Evolutionary conservation across 2,113 vertebrate species (phyloP).

Genomic region (Zosterops pallidus): DNA sequence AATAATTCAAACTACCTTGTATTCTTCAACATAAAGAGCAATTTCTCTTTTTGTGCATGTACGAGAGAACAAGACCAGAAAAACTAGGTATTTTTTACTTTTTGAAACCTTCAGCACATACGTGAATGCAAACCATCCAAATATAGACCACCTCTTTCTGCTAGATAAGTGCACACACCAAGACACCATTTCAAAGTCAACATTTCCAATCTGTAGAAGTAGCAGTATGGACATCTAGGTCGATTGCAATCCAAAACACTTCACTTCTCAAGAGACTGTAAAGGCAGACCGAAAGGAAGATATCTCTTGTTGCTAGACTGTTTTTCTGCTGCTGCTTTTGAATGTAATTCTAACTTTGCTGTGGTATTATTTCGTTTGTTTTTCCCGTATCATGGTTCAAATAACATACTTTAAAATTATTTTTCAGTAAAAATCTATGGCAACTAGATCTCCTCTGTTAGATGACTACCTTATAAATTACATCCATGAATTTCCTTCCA

Average conservation of each 20-base stretch:
- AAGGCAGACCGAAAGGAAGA: neutral
- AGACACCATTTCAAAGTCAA: neutral
- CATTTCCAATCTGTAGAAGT: neutral
- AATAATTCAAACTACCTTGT: neutral
- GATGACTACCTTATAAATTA: slow-evolving; percentile 1
- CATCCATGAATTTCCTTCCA: neutral
- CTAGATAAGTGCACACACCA: neutral
- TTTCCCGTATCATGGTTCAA: neutral
- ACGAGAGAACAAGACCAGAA: neutral
- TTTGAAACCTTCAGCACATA: neutral
- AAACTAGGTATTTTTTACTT: neutral
- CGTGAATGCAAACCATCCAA: neutral
- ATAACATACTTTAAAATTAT: neutral
- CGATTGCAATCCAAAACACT: neutral
- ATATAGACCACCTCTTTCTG: neutral
- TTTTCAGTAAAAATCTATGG: neutral
- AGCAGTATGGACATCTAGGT: neutral
- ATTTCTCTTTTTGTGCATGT: neutral
- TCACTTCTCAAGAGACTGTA: neutral
- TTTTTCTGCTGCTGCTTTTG: neutral
- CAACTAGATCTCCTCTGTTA: neutral
- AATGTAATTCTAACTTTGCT: neutral
- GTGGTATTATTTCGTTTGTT: neutral
- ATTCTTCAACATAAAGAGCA: neutral
- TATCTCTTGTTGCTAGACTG: neutral